Evolutionary conservation across 2,888 invertebrate genomes (phyloP), one percentile per base, ranked within the genome.

Genomic region (Tricholauxania praeusta): DNA sequence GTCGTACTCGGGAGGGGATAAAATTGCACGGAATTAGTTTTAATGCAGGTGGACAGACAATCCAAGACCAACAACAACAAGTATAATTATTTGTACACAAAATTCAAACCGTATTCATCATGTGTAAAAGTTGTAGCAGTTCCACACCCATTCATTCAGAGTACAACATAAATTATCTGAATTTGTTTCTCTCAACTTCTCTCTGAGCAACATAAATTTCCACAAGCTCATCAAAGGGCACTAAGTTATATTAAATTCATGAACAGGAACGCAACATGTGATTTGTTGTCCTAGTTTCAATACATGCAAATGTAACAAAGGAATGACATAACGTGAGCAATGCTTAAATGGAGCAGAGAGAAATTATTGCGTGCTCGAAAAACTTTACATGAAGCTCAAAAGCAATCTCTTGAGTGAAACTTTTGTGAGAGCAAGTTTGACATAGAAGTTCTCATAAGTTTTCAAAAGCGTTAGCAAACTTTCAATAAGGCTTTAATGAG

Each of bases 221-320:
- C 52, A 51, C 12, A 15, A 19, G 55, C 49, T 17, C 57, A 68
- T 68, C 67, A 57, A 68, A 47, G n/a, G 39, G 48, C 55, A 52
- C 22, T 68, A 48, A 57, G 55, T 15, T 39, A 14, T 15, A 68
- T 47, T 39, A 49, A 22, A 14, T n/a, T 19, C 49, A 48, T 49
- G 49, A 64, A 64, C 64, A 48, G 48, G 80, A 81, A 82, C 82
- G 85, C 83, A 84, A 84, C 83, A 84, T 85, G 83, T 84, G 85
- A 84, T 85, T 82, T 81, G 79, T 78, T 85, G 85, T 84, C 83
- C 84, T 81, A 84, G 85, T 81, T 84, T 79, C 77, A 77, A 51
- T 39, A 7, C 39, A 39, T 39, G 10, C 10, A 39, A 39, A 39
- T 10, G 39, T 39, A 81, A 83, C 81, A 82, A 57, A 57, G 4